Base-by-base conservation (phyloP, 2,797 vertebrate species). In the Neostethus bicornis region DNA sequence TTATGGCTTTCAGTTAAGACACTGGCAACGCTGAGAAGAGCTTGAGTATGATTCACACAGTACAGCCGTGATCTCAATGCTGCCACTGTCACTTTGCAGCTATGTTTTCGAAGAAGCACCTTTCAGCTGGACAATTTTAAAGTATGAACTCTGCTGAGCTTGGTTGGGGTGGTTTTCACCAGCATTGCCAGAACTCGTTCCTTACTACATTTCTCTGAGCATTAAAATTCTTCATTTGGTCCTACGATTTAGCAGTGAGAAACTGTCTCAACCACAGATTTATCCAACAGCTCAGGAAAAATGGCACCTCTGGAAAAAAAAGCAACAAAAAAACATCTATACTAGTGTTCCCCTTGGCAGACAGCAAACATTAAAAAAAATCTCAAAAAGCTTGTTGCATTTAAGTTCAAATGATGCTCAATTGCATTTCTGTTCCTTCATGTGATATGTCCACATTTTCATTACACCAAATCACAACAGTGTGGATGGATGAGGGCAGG, bases 1-100 rank as follows among this genome's bases (percentile, higher is more conserved):
- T 71, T 85, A 81, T 81, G 79, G 85, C 86, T 83, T 87, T 75
- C 70, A 62, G 51, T 80, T 72, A 76, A 79, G 70, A 81, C 74
- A 52, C 20, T 29, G 48, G 81, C 29, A 67, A 74, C 3, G 44
- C 50, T 61, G 46, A 77, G 53, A 68, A 61, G 35, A 9, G 2
- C 54, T 44, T 43, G 19, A 56, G 34, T 50, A 62, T 34, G 60
- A 61, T 50, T 77, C 60, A 56, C 46, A 49, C 37, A 14, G 25
- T 49, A 16, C 61, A 52, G 67, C 58, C 59, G 62, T 26, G 63
- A 51, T 69, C 39, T 59, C 60, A 45, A 61, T 28, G 67, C 41
- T 10, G 49, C 34, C 29, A 16, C 51, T 25, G 39, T 72, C 62
- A 32, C 62, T 50, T 31, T 75, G 60, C 72, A 62, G 78, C 69